A percentile compares a stretch with the other conserved stretches of the same genome.
Conservation (phyloP, 2,113 vertebrate species). For the Pseudorectes ferrugineus region DNA sequence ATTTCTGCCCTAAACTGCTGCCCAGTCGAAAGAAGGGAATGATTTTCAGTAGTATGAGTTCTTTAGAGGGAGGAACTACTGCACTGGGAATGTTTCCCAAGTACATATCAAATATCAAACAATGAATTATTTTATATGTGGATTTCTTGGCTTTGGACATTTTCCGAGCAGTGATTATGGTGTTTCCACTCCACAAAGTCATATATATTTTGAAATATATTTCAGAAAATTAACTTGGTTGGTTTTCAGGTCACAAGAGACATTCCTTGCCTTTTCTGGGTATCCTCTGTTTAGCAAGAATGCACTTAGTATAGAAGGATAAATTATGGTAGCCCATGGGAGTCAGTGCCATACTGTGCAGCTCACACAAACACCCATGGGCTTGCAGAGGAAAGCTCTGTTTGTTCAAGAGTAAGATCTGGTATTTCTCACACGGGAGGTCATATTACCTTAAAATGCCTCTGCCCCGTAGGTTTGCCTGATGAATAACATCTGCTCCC, state of each 20-base stretch:
- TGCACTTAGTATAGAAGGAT: neutral
- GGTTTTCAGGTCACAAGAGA: neutral
- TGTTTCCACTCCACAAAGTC: neutral
- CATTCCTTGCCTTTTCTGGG: constrained; percentile 19
- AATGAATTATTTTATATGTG: neutral
- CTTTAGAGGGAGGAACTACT: neutral
- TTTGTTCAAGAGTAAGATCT: constrained; percentile 40
- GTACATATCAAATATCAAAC: neutral
- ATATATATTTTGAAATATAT: neutral
- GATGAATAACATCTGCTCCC: constrained; percentile 26
- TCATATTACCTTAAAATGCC: constrained; percentile 21
- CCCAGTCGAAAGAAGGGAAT: neutral
- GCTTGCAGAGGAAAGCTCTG: neutral
- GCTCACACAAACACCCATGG: neutral
- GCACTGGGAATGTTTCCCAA: neutral
- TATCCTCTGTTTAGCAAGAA: neutral
- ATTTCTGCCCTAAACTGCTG: neutral
- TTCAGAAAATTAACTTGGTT: neutral
- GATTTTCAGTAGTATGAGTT: neutral
- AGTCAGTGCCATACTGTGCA: neutral
- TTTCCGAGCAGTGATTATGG: neutral
- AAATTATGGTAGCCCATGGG: neutral
- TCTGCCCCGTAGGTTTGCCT: neutral
- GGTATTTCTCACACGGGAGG: constrained; percentile 14
- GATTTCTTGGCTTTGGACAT: neutral